Base-by-base conservation (phyloP, 2,113 vertebrate genomes). In the Festucalex cinctus region DNA sequence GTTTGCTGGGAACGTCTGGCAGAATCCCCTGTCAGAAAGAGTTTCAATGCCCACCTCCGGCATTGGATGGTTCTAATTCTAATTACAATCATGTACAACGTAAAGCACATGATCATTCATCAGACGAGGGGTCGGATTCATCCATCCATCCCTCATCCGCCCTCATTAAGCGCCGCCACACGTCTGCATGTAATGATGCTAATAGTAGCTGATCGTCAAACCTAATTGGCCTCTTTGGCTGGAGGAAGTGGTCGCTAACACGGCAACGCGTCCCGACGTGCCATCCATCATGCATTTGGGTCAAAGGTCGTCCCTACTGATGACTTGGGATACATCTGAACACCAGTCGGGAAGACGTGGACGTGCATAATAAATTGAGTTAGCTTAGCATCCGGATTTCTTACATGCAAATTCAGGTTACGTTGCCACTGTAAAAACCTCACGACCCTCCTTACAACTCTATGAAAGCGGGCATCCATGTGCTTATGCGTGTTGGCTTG, bases 211-310 rank as follows among this genome's bases (percentile, higher is more conserved):
- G 86, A 90, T 92, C 87, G 91, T 91, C 90, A 88, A 89, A 89
- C 84, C 88, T 91, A 93, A 92, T 92, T 91, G 88, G 89, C 88
- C 86, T 90, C 88, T 82, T 88, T 85, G 66, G 48, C 71, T 77
- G 82, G 76, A 88, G 82, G 80, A 79, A 84, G 75, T 63, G 77
- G 77, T 79, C 69, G 80, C 77, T 60, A 60, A 43, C 70, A 74
- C 77, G 66, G 76, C 70, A 16, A 60, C 61, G 53, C 54, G 60
- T 57, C 67, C 74, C 87, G 83, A 90, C 90, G 83, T 89, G 83
- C 76, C 82, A 88, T 86, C 81, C 75, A 56, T 78, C 71, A 66
- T 66, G 61, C 54, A 70, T 39, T 32, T 10, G 60, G 57, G 59
- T 37, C 69, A 89, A 90, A 91, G 89, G 90, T 91, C 88, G 28